Evolutionary conservation across 2,888 invertebrate genomes (phyloP).

Genomic region (Carpatolechia fugitivella): DNA sequence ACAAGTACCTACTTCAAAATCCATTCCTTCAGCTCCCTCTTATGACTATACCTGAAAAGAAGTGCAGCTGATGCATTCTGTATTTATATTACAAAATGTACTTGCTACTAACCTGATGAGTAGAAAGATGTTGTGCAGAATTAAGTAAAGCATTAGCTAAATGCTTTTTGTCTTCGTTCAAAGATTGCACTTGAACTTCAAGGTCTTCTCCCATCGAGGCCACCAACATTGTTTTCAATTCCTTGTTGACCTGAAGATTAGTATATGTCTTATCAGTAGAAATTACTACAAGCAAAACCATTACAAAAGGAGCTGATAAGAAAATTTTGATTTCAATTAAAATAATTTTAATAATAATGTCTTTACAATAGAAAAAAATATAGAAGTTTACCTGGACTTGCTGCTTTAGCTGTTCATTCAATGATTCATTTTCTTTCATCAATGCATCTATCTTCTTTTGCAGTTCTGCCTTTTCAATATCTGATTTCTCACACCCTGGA

Average conservation of each 20-base stretch:
- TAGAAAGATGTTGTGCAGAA: slow-evolving; percentile 90
- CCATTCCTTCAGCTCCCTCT: no score
- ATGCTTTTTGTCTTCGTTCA: slow-evolving; percentile 95
- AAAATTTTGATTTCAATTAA: no score
- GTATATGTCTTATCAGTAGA: background rate
- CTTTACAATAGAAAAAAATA: background rate
- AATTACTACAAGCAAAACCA: no score
- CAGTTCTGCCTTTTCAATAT: slow-evolving; percentile 71
- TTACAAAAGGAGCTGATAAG: no score
- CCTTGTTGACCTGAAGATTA: slow-evolving; percentile 87
- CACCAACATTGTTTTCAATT: slow-evolving; percentile 94
- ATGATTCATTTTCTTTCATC: slow-evolving; percentile 83
- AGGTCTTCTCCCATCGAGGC: slow-evolving; percentile 97
- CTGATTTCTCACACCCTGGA: slow-evolving; percentile 36
- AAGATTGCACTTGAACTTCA: slow-evolving; percentile 91
- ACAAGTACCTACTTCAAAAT: no score
- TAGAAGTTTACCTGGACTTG: slow-evolving; percentile 83
- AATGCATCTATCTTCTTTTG: slow-evolving; percentile 81
- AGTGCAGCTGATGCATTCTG: no score
- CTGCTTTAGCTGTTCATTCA: slow-evolving; percentile 90
- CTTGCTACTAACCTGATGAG: slow-evolving; percentile 85
- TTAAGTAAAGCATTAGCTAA: slow-evolving; percentile 90
- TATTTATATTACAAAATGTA: no score
- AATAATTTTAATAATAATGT: no score
- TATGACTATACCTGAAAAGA: no score